Evolutionary conservation across 2,113 vertebrate genomes (phyloP).

Genomic region (Vidua macroura): DNA sequence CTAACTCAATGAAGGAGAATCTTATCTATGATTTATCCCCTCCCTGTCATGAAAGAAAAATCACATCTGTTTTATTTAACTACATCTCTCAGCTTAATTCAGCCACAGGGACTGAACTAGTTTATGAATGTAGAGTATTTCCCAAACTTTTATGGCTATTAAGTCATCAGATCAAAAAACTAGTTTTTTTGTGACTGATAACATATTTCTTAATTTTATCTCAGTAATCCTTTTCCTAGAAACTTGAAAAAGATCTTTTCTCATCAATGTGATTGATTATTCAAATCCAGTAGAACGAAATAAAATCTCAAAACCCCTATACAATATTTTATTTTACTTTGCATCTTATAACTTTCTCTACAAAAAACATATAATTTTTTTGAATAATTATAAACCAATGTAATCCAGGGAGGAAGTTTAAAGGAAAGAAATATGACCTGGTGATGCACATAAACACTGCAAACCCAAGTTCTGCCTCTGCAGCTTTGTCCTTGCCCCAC

Average conservation of each 20-base stretch:
- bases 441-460: not conserved
- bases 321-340: not conserved
- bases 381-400: not conserved
- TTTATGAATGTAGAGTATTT: not conserved
- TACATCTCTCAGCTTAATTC: not conserved
- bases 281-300: not conserved
- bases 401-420: not conserved
- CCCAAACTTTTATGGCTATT: not conserved
- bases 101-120: not conserved
- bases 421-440: not conserved
- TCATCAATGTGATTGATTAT: not conserved
- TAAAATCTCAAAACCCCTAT: not conserved
- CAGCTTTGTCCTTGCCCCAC: not conserved
- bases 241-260: not conserved
- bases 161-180: not conserved
- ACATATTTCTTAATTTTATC: not conserved
- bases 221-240: not conserved
- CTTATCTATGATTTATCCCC: not conserved
- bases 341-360: not conserved
- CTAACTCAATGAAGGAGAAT: not conserved
- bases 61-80: not conserved
- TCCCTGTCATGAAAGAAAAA: not conserved
- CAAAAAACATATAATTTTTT: not conserved
- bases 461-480: not conserved
- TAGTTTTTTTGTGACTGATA: not conserved